Evolutionary conservation across 2,113 vertebrate species (phyloP).

Genomic region (Lutjanus erythropterus): DNA sequence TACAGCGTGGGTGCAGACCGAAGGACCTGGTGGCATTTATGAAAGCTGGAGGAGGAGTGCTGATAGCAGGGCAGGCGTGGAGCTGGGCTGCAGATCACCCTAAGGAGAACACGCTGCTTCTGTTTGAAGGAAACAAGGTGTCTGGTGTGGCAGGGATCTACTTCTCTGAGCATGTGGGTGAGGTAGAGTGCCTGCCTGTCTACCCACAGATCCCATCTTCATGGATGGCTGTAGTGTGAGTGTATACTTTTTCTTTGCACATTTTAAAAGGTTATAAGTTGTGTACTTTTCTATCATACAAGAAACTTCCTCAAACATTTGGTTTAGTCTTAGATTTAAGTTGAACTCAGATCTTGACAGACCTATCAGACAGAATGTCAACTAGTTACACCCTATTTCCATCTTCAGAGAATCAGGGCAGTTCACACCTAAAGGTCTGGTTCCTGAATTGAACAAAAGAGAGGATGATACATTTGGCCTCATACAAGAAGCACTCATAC

Average conservation of each 20-base stretch:
- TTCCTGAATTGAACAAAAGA: too few species aligned
- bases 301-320: too few species aligned
- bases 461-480: too few species aligned
- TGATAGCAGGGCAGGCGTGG: conserved; percentile 91
- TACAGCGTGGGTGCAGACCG: conserved; percentile 72
- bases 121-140: conserved; percentile 90
- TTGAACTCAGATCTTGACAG: too few species aligned
- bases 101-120: conserved; percentile 82
- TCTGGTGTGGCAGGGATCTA: conserved; percentile 90
- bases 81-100: conserved; percentile 84
- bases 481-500: too few species aligned
- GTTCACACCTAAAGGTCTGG: too few species aligned
- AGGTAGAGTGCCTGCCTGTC: conserved; percentile 82
- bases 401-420: too few species aligned
- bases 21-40: conserved; percentile 86
- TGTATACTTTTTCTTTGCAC: conserved; percentile 24
- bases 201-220: conserved; percentile 87
- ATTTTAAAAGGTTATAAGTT: too few species aligned
- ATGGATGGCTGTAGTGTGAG: conserved; percentile 87
- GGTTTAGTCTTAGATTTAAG: too few species aligned
- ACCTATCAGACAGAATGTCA: too few species aligned
- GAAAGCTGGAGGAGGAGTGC: conserved; percentile 88
- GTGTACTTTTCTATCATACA: too few species aligned
- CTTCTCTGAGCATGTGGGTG: conserved; percentile 84
- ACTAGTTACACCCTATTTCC: too few species aligned